A percentile compares a stretch with the other conserved stretches of the same genome.
Conservation (phyloP, 2,888 invertebrate genomes). For the Zygaena filipendulae region DNA sequence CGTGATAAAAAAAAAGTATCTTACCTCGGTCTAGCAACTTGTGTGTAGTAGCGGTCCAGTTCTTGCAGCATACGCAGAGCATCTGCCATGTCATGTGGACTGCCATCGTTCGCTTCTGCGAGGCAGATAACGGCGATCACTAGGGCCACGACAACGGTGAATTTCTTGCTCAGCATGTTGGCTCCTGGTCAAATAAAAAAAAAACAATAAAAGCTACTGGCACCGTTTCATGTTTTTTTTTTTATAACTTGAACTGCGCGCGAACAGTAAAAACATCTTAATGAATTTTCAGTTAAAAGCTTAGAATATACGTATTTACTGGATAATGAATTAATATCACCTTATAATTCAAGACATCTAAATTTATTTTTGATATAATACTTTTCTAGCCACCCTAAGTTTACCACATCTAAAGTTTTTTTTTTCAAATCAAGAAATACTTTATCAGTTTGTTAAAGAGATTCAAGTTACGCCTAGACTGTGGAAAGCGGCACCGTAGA, state of each 20-base stretch:
- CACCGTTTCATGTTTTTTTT: too few species aligned
- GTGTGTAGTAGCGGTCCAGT: slow-evolving; percentile 74
- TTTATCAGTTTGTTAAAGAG: slow-evolving; percentile 10
- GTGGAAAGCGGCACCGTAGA: too few species aligned
- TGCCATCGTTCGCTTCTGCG: slow-evolving; percentile 53
- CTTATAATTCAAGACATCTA: too few species aligned
- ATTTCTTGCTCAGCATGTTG: slow-evolving; percentile 54
- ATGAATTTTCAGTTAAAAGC: too few species aligned
- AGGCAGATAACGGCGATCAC: slow-evolving; percentile 42
- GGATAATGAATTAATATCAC: too few species aligned
- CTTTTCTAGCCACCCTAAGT: too few species aligned
- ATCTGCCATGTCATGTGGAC: slow-evolving; percentile 72
- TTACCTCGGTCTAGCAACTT: slow-evolving; percentile 75
- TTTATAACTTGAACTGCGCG: too few species aligned
- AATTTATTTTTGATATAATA: too few species aligned
- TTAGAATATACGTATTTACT: too few species aligned
- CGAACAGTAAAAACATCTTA: too few species aligned
- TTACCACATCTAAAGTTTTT: slow-evolving; percentile 4
- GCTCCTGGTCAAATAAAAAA: slow-evolving; percentile 1
- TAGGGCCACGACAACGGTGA: slow-evolving; percentile 39
- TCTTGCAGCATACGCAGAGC: slow-evolving; percentile 75
- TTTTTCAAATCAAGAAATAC: slow-evolving; percentile 3
- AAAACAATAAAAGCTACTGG: too few species aligned
- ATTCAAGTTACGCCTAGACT: slow-evolving; percentile 8
- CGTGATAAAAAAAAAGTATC: too few species aligned